Conservation (phyloP, 2,888 invertebrate species). For the Hirtodrosophila histrioides region DNA sequence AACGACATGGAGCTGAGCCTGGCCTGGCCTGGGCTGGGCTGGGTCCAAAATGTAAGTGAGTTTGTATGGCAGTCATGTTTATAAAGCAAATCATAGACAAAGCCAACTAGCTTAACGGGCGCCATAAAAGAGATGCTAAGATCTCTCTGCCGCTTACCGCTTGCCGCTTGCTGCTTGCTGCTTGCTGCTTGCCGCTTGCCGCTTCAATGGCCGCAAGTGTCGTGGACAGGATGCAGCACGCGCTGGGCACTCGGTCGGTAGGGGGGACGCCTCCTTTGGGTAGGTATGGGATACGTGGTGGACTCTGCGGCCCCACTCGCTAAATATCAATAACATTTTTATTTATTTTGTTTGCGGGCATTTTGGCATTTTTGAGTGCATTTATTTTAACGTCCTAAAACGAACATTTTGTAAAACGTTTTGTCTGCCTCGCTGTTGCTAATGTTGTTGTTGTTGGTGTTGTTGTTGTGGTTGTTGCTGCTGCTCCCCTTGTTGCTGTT, state of each 20-base stretch:
- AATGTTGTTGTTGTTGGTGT: slow-evolving; percentile 15
- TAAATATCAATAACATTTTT: slow-evolving; percentile 79
- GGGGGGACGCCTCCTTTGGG: slow-evolving; percentile 3
- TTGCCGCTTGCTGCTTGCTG: slow-evolving; percentile 6
- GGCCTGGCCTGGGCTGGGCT: not conserved
- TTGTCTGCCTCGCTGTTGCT: slow-evolving; percentile 50
- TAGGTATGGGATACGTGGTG: slow-evolving; percentile 8
- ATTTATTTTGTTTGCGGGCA: slow-evolving; percentile 79
- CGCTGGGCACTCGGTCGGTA: slow-evolving; percentile 32
- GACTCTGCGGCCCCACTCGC: slow-evolving; percentile 52
- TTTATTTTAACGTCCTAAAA: slow-evolving; percentile 75
- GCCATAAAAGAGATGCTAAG: slow-evolving; percentile 56
- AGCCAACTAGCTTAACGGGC: slow-evolving; percentile 60
- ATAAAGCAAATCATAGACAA: slow-evolving; percentile 76
- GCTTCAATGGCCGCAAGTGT: slow-evolving; percentile 67
- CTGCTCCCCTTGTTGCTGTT: slow-evolving; percentile 47
- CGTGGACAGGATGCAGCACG: slow-evolving; percentile 69
- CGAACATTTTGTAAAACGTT: slow-evolving; percentile 76
- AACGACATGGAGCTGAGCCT: slow-evolving; percentile 12
- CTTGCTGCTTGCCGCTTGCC: slow-evolving; percentile 31
- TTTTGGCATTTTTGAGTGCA: slow-evolving; percentile 79
- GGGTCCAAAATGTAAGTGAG: slow-evolving; percentile 24
- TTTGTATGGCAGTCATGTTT: slow-evolving; percentile 47
- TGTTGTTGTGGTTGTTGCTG: slow-evolving; percentile 14
- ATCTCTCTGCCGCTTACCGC: slow-evolving; percentile 17